phyloP scores from a whole-genome alignment of 1,140 invertebrate genomes.

The Melitaea cinxia region DNA sequence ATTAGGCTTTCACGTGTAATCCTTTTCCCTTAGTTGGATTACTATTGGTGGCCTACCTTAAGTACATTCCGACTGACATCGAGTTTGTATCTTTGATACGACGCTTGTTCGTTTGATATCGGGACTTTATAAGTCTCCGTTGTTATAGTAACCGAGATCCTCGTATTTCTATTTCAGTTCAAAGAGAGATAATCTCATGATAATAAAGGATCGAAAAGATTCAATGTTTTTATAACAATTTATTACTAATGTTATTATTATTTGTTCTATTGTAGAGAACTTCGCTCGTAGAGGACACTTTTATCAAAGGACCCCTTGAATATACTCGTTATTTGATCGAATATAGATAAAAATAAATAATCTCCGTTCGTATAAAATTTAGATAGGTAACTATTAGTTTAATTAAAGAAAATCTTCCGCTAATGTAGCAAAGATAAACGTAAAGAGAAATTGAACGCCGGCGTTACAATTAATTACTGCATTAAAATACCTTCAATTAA shows the following conservation, averaged over 20 bases:
- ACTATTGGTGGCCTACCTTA: constrained; percentile 59
- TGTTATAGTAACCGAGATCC: constrained; percentile 31
- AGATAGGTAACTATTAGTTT: not conserved
- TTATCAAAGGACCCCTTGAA: not conserved
- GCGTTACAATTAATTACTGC: constrained; percentile 40
- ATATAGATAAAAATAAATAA: not conserved
- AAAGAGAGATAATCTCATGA: constrained; percentile 10
- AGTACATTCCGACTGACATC: constrained; percentile 59
- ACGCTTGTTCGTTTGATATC: constrained; percentile 55
- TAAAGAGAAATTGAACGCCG: constrained; percentile 26
- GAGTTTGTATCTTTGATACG: constrained; percentile 60
- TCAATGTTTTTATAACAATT: constrained; percentile 2
- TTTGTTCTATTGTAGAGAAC: not conserved
- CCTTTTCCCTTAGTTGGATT: constrained; percentile 72
- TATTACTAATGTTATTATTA: constrained; percentile 12
- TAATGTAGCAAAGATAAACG: not conserved
- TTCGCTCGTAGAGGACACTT: not conserved
- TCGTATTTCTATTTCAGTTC: constrained; percentile 8
- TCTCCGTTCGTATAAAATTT: not conserved
- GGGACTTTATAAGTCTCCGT: constrained; percentile 38
- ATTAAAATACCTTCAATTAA: constrained; percentile 50
- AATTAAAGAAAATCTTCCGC: not conserved
- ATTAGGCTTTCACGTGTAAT: constrained; percentile 71
- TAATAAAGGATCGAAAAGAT: constrained; percentile 2
- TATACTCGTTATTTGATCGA: not conserved